phyloP scores from a whole-genome alignment of 2,888 invertebrate species.

The Plusia festucae region DNA sequence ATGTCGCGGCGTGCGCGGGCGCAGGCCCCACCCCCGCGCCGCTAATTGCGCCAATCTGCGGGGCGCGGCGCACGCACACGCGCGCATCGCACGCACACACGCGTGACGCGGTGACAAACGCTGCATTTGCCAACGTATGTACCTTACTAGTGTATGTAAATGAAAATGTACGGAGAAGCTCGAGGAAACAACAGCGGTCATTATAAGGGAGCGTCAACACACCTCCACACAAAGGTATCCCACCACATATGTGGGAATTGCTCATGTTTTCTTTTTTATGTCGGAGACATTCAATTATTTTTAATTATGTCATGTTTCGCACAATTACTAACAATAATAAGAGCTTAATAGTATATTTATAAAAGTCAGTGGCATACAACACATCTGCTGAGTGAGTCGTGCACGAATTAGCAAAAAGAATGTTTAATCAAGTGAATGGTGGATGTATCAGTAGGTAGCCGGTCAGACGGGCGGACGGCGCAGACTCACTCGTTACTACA shows the following conservation, averaged over 20 bases:
- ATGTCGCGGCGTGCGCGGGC: conserved; percentile 84
- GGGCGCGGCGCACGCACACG: conserved; percentile 78
- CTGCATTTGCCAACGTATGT: conserved; percentile 74
- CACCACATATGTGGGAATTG: conserved; percentile 48
- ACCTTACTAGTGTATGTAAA: conserved; percentile 59
- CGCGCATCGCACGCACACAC: conserved; percentile 63
- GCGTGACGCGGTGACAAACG: conserved; percentile 65
- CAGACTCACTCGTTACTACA: conserved; percentile 61
- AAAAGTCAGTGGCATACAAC: conserved; percentile 47
- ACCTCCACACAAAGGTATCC: conserved; percentile 40
- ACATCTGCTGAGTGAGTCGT: conserved; percentile 22
- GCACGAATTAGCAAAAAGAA: conserved; percentile 67
- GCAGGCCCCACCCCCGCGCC: conserved; percentile 82
- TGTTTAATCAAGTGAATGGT: conserved; percentile 67
- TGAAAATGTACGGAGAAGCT: conserved; percentile 58
- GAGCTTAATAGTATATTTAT: conserved; percentile 24
- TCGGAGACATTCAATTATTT: conserved; percentile 46
- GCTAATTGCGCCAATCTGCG: conserved; percentile 89
- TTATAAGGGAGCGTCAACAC: conserved; percentile 45
- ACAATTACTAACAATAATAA: conserved; percentile 36
- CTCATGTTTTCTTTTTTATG: conserved; percentile 39
- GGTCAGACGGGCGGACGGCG: conserved; percentile 35
- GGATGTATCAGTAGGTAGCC: conserved; percentile 58
- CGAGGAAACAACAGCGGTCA: conserved; percentile 52
- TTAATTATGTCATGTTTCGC: conserved; percentile 44